These are phyloP conservation scores for Paraplagusia blochii DNA, from an alignment of 2,113 vertebrate species.

Conservation along the genomic window DNA sequence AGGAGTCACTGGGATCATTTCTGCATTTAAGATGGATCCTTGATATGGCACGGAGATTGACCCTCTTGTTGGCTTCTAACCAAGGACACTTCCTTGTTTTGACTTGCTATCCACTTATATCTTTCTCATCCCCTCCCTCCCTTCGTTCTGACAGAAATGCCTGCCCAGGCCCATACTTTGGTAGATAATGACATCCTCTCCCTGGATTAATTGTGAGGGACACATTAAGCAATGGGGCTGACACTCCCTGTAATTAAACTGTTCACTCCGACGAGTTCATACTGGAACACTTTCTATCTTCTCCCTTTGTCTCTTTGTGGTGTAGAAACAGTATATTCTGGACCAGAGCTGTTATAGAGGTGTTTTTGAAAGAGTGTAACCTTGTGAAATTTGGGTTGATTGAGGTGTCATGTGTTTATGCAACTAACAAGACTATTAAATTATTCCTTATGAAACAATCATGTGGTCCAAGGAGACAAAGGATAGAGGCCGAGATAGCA, in stretches of 20 bases:
- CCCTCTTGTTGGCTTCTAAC: slow-evolving; percentile 23
- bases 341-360: neutral
- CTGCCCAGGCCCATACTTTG: slow-evolving; percentile 56
- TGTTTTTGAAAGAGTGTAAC: slow-evolving; percentile 4
- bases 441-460: neutral
- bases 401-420: neutral
- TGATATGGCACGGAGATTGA: slow-evolving; percentile 37
- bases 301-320: slow-evolving; percentile 14
- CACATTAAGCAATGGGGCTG: slow-evolving; percentile 70
- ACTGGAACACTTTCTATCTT: slow-evolving; percentile 50
- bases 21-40: slow-evolving; percentile 19
- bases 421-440: neutral
- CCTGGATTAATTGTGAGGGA: slow-evolving; percentile 74
- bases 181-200: slow-evolving; percentile 74
- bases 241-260: slow-evolving; percentile 75
- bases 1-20: neutral
- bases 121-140: slow-evolving; percentile 29
- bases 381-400: neutral
- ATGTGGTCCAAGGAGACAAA: neutral
- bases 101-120: slow-evolving; percentile 25
- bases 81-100: slow-evolving; percentile 47
- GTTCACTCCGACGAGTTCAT: slow-evolving; percentile 66
- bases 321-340: slow-evolving; percentile 9
- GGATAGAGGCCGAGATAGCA: too few relatives aligned
- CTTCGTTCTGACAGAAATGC: slow-evolving; percentile 37